These are phyloP conservation scores for Austrofundulus limnaeus DNA, from an alignment of 2,113 vertebrate genomes.

Conservation along the genomic window DNA sequence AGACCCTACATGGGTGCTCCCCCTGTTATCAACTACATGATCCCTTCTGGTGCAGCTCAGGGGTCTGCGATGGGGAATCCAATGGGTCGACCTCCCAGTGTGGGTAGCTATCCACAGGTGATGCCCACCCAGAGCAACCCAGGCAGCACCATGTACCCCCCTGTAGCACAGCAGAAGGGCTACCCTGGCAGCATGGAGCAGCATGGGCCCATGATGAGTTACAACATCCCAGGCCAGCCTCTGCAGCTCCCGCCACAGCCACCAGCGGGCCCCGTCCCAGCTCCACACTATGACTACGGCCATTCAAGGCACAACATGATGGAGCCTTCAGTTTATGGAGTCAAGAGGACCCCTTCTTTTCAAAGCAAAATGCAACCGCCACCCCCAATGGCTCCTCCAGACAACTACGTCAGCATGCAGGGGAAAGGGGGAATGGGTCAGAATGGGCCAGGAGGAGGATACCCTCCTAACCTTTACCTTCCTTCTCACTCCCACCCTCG, in stretches of 20 bases:
- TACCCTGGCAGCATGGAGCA: slow-evolving; percentile 85
- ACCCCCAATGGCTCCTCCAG: slow-evolving; percentile 57
- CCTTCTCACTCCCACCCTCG: slow-evolving; percentile 87
- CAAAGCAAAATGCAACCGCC: slow-evolving; percentile 88
- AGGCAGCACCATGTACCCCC: slow-evolving; percentile 73
- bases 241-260: slow-evolving; percentile 83
- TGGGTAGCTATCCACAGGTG: slow-evolving; percentile 78
- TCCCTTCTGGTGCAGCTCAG: slow-evolving; percentile 82
- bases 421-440: slow-evolving; percentile 84
- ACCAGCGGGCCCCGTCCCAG: slow-evolving; percentile 78
- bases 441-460: slow-evolving; percentile 74
- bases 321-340: slow-evolving; percentile 85
- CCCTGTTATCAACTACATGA: slow-evolving; percentile 86
- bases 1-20: slow-evolving; percentile 82
- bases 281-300: slow-evolving; percentile 85
- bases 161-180: slow-evolving; percentile 81
- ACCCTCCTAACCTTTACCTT: slow-evolving; percentile 82
- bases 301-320: slow-evolving; percentile 84
- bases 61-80: slow-evolving; percentile 81
- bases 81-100: slow-evolving; percentile 81
- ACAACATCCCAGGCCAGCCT: slow-evolving; percentile 82
- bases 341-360: slow-evolving; percentile 94
- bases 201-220: slow-evolving; percentile 82
- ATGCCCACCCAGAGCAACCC: slow-evolving; percentile 74
- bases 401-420: slow-evolving; percentile 85